Percentiles rank a stretch among this genome's conserved stretches.
Evolutionary conservation across 1,140 invertebrate species (phyloP).

Genomic region (Aphaenogaster rudis): DNA sequence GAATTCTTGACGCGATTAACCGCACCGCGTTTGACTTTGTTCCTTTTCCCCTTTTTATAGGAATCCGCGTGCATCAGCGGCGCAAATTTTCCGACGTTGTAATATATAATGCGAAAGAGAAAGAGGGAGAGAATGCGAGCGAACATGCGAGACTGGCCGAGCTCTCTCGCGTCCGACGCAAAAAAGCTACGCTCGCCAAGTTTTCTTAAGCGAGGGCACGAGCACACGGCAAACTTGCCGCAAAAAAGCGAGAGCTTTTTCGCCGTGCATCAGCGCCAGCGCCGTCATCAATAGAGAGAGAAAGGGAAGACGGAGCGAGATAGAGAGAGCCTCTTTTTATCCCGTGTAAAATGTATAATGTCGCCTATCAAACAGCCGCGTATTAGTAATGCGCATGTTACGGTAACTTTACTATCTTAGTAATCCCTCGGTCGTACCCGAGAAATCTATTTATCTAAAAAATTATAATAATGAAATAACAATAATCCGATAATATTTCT

Average conservation of each 20-base stretch:
- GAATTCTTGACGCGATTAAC: constrained; percentile 39
- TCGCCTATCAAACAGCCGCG: constrained; percentile 59
- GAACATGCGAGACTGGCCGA: constrained; percentile 44
- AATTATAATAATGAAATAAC: background rate
- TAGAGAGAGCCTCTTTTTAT: constrained; percentile 53
- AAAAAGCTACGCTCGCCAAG: constrained; percentile 73
- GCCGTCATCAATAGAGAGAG: constrained; percentile 45
- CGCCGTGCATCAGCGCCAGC: constrained; percentile 70
- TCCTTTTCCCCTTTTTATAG: constrained; percentile 24
- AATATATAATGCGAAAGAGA: constrained; percentile 14
- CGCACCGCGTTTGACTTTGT: background rate
- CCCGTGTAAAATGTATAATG: constrained; percentile 57
- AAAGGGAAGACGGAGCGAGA: background rate
- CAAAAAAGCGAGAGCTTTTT: constrained; percentile 71
- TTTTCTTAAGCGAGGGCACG: constrained; percentile 72
- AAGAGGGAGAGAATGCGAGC: background rate
- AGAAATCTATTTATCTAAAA: background rate
- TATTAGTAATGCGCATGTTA: constrained; percentile 47
- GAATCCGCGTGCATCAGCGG: constrained; percentile 43
- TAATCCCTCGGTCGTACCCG: background rate
- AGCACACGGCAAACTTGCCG: constrained; percentile 72
- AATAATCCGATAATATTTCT: background rate
- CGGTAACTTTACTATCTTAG: constrained; percentile 26
- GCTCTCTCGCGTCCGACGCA: constrained; percentile 51
- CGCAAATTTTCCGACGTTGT: constrained; percentile 57